phyloP scores from a whole-genome alignment of 2,888 invertebrate species.

The Sepioteuthis lessoniana region DNA sequence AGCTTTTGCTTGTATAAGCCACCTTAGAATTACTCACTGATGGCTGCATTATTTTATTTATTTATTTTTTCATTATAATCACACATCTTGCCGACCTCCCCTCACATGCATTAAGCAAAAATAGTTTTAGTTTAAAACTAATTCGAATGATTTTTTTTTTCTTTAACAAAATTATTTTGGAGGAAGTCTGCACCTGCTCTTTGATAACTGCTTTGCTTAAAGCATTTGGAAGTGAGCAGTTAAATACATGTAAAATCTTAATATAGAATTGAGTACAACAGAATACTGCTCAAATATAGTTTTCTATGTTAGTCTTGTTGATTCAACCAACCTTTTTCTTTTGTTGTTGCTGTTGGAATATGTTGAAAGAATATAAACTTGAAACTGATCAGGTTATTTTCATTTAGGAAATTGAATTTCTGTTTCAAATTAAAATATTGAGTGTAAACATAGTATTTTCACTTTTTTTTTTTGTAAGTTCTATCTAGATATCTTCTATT shows the following conservation, averaged over 20 bases:
- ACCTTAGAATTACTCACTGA: not conserved
- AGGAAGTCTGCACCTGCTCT: not conserved
- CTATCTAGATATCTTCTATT: not conserved
- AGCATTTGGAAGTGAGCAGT: not conserved
- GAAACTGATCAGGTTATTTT: not conserved
- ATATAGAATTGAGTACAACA: not conserved
- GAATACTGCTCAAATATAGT: not conserved
- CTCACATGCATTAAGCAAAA: constrained; percentile 21
- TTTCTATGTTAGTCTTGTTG: not conserved
- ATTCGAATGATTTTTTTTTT: not conserved
- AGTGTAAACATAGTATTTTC: too few relatives aligned
- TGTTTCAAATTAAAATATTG: too few relatives aligned
- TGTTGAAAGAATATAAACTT: not conserved
- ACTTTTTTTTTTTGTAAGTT: too few relatives aligned
- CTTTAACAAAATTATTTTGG: not conserved
- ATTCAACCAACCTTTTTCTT: not conserved
- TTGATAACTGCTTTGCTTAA: not conserved
- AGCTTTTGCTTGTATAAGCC: not conserved
- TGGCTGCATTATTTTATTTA: not conserved
- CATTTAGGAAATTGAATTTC: too few relatives aligned
- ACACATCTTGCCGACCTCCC: not conserved
- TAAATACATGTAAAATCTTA: not conserved
- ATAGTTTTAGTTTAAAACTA: constrained; percentile 3
- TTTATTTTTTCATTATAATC: not conserved
- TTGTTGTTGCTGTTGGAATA: not conserved